Evolutionary conservation across 2,888 invertebrate genomes (phyloP), one percentile per base, ranked within the genome.

Genomic region (Stegophylla sp.): DNA sequence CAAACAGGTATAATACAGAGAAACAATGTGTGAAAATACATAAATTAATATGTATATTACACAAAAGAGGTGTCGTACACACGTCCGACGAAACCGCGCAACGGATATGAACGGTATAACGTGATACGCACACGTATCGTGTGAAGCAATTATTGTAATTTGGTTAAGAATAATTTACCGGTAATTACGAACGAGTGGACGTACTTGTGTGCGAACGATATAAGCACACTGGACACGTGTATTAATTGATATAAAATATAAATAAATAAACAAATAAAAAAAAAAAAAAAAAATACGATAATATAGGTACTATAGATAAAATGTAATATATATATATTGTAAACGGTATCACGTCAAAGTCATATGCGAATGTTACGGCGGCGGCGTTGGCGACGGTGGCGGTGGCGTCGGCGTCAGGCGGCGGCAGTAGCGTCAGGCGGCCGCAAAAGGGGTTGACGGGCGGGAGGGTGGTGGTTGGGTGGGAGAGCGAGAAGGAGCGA

Each of bases 261-360:
- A 20, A 20, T 10, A 12, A 23, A 56, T 56, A 56, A 20, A 45
- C 45, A 12, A 9, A 45, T 45, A 45, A 9, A 45, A 13, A 15
- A 13, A n/a, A n/a, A n/a, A n/a, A n/a, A n/a, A n/a, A n/a, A n/a
- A n/a, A n/a, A n/a, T n/a, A 43, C 10, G 10, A 9, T 0, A 23
- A 51, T 51, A 48, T n/a, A 48, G 26, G 41, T 20, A n/a, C n/a
- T n/a, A 10, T 23, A 13, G 13, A n/a, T 10, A 20, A 34, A 17
- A 45, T 48, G 45, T 15, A 28, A 69, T 53, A 53, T n/a, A n/a
- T 20, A 1, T 9, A 56, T 20, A 15, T 56, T 17, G 56, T 20
- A 28, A 17, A 67, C 48, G 48, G 67, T 69, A 69, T 69, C 69
- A 69, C 72, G 72, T 72, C 72, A 41, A 23, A 72, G 72, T 56